A percentile compares a stretch with the other conserved stretches of the same genome.
phyloP scores from a whole-genome alignment of 2,113 vertebrate genomes.

The Tachycineta bicolor region DNA sequence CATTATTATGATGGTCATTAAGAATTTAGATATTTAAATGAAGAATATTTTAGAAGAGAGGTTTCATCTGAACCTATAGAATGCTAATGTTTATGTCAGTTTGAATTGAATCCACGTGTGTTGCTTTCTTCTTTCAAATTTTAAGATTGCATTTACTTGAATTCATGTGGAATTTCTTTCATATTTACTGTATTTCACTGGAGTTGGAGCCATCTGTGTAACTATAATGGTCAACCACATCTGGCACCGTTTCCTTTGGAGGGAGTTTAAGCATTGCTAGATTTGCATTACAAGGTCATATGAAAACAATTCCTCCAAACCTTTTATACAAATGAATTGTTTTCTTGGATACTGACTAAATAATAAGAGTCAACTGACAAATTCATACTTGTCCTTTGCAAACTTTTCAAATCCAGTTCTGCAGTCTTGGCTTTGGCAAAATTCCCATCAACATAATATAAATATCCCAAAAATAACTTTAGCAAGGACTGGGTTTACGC shows the following conservation, averaged over 20 bases:
- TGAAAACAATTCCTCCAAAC: conserved; percentile 65
- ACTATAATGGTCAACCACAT: conserved; percentile 75
- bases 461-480: not conserved
- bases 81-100: conserved; percentile 64
- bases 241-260: conserved; percentile 70
- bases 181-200: conserved; percentile 69
- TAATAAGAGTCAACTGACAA: conserved; percentile 40
- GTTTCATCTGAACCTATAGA: conserved; percentile 59
- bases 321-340: conserved; percentile 57
- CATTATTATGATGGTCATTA: conserved; percentile 28
- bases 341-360: conserved; percentile 57
- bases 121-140: conserved; percentile 59
- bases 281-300: conserved; percentile 70
- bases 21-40: conserved; percentile 59
- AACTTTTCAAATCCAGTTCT: not conserved
- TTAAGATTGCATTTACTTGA: conserved; percentile 69
- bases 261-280: conserved; percentile 59
- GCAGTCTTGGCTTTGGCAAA: not conserved
- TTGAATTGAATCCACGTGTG: conserved; percentile 61
- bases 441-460: not conserved
- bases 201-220: conserved; percentile 73
- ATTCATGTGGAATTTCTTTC: conserved; percentile 73
- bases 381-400: not conserved
- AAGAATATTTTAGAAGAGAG: conserved; percentile 61
- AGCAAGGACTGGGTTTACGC: not conserved